Evolutionary conservation across 2,797 vertebrate genomes (phyloP).

Genomic region (Poeciliopsis gracilis): DNA sequence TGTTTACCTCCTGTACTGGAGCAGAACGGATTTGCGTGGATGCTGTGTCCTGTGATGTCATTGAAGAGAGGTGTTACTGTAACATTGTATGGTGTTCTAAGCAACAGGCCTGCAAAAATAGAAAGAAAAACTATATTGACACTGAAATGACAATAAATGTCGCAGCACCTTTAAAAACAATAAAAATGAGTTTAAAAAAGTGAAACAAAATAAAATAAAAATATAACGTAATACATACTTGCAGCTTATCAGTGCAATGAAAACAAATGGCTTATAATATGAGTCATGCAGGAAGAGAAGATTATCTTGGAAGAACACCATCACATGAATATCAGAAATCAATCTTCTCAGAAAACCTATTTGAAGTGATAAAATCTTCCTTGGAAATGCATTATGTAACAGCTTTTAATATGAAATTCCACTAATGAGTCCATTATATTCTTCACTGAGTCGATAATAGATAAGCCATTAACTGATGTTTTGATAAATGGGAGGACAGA

Average conservation of each 20-base stretch:
- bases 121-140: not conserved
- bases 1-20: slow-evolving; percentile 60
- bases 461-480: slow-evolving; percentile 14
- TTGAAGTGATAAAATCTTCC: not conserved
- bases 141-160: not conserved
- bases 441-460: not conserved
- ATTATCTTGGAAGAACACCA: not conserved
- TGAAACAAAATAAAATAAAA: not conserved
- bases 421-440: slow-evolving; percentile 32
- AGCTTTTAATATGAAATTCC: slow-evolving; percentile 11
- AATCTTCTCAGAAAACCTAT: slow-evolving; percentile 4
- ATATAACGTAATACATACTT: not conserved
- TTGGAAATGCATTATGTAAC: slow-evolving; percentile 15
- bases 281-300: not conserved
- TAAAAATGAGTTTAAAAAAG: not conserved
- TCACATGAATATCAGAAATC: not conserved
- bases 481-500: slow-evolving; percentile 4
- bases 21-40: slow-evolving; percentile 54
- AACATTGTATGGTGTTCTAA: slow-evolving; percentile 63
- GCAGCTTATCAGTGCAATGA: not conserved
- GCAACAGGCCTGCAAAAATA: slow-evolving; percentile 53
- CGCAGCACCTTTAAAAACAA: not conserved
- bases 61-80: slow-evolving; percentile 72
- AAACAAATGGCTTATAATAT: not conserved
- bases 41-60: slow-evolving; percentile 54